These are phyloP conservation scores for Leptopterna dolabrata DNA, from an alignment of 2,888 invertebrate genomes.

Conservation along the genomic window DNA sequence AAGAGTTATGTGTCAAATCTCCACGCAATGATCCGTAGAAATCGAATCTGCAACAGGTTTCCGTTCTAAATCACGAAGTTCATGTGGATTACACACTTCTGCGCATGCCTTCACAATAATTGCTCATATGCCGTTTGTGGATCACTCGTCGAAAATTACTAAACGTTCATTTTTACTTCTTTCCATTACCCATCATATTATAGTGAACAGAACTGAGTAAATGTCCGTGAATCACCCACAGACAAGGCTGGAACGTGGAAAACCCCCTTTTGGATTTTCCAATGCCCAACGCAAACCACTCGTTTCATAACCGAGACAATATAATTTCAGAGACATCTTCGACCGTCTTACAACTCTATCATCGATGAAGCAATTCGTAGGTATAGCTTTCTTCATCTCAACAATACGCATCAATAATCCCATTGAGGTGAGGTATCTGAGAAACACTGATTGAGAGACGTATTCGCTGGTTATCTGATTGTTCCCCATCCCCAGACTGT, in stretches of 20 bases:
- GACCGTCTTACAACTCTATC: background rate
- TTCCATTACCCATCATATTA: too few species aligned
- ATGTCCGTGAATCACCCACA: background rate
- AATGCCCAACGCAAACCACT: background rate
- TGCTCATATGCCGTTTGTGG: too few species aligned
- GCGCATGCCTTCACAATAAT: too few species aligned
- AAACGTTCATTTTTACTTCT: too few species aligned
- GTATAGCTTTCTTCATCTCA: background rate
- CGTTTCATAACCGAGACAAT: background rate
- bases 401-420: background rate
- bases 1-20: too few species aligned
- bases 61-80: too few species aligned
- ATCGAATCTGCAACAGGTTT: too few species aligned
- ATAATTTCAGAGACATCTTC: background rate
- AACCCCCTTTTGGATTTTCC: background rate
- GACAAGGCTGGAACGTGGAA: background rate
- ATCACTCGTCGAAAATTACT: too few species aligned
- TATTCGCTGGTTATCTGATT: background rate
- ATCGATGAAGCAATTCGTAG: background rate
- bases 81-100: too few species aligned
- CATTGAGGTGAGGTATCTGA: background rate
- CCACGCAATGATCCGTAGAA: too few species aligned
- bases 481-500: background rate
- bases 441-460: background rate
- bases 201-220: too few species aligned